Evolutionary conservation across 1,140 invertebrate genomes (phyloP).

Genomic region (Muscidifurax raptorellus): DNA sequence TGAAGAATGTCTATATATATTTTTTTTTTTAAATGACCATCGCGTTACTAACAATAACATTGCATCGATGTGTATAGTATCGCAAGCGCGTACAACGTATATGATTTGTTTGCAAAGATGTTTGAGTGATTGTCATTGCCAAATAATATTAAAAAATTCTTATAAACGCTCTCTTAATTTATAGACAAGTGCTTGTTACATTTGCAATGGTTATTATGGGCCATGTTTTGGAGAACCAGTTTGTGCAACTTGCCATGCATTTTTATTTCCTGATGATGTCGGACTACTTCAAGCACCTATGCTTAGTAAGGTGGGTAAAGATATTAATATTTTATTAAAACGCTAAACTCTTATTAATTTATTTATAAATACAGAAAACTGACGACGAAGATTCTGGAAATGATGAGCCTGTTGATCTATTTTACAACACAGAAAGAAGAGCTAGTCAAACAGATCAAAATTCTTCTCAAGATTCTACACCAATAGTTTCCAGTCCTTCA

Average conservation of each 20-base stretch:
- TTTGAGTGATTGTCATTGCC: constrained; percentile 28
- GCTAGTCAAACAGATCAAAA: constrained; percentile 67
- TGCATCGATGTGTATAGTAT: neutral
- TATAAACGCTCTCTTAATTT: constrained; percentile 63
- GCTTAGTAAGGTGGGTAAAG: constrained; percentile 74
- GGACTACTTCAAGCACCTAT: constrained; percentile 77
- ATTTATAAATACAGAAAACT: constrained; percentile 79
- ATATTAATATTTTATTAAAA: constrained; percentile 29
- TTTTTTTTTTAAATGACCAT: constrained; percentile 4
- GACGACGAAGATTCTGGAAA: constrained; percentile 96
- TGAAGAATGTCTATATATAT: neutral
- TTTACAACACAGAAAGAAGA: constrained; percentile 73
- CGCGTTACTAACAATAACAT: constrained; percentile 1
- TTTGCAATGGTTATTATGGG: constrained; percentile 95
- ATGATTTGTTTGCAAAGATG: neutral
- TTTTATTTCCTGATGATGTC: constrained; percentile 90
- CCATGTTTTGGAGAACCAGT: constrained; percentile 93
- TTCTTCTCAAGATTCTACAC: constrained; percentile 61
- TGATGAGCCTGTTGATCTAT: constrained; percentile 90
- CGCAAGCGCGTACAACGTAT: neutral
- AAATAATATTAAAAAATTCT: neutral
- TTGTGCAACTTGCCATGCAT: constrained; percentile 94
- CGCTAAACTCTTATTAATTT: constrained; percentile 35
- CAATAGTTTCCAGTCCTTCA: constrained; percentile 53
- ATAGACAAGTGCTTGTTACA: constrained; percentile 82